Base-by-base conservation (phyloP, 2,797 vertebrate species). In the Anabas testudineus region DNA sequence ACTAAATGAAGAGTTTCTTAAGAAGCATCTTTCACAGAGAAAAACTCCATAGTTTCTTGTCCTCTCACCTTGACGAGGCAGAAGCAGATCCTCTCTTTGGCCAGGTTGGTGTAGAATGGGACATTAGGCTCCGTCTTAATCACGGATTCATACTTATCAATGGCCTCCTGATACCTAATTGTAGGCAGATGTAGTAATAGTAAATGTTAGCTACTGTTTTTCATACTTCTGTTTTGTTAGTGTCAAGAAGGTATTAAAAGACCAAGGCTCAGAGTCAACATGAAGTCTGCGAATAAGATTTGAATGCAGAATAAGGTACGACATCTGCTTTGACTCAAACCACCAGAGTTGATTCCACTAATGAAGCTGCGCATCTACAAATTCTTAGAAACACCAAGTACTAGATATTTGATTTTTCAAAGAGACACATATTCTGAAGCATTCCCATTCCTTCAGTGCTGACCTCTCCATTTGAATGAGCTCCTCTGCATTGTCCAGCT, bases 71-170 rank as follows among this genome's bases (percentile, higher is more conserved):
- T 94, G 18, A 95, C 92, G 1, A 95, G 78, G 66, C 95, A 95
- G 91, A 91, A 94, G 84, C 95, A 96, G 82, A 95, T 95, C 74
- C 89, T 90, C 76, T 93, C 95, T 69, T 94, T 95, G 9, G 94
- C 95, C 76, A 93, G 90, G 76, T 90, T 93, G 37, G 90, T 94
- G 83, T 96, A 96, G 60, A 87, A 86, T 0, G 32, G 80, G 22
- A 95, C 71, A 0, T 78, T 88, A 0, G 95, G 91, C 74, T 96
- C 95, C 0, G 94, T 95, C 82, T 90, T 94, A 90, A 95, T 95
- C 30, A 80, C 92, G 0, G 92, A 90, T 66, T 94, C 91, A 19
- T 94, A 95, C 71, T 96, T 95, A 8, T 93, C 93, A 2, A 95
- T 93, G 46, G 93, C 94, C 2, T 94, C 93, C 72, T 94, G 90